Evolutionary conservation across 2,888 invertebrate genomes (phyloP), one percentile per base, ranked within the genome.

Genomic region (Myathropa florea): DNA sequence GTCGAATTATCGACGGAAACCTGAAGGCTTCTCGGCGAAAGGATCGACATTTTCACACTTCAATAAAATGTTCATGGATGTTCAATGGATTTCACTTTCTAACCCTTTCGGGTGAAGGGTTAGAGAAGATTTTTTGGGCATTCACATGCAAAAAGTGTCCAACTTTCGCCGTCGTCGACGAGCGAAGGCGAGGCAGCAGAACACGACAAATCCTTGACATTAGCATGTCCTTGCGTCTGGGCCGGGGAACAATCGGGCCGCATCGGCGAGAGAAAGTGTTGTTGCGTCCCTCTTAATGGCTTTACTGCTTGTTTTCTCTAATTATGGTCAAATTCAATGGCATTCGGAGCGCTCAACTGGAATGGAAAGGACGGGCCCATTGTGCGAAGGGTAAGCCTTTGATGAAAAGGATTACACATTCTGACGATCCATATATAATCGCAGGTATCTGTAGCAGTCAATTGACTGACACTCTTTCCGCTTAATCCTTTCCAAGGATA

Each of bases 301-400:
- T 91, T 91, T 91, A 90, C 89, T 90, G 90, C 90, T 91, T 91
- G 91, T 91, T 91, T 90, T 91, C 89, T 89, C 89, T 91, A 90
- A 91, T 91, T 91, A 91, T 91, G 91, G 91, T 91, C 85, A 90
- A 86, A 85, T 65, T 86, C 80, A 87, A 82, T 87, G 67, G 64
- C 72, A 76, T 89, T 89, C 89, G 89, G 88, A 88, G 46, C 46
- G 46, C 18, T 18, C 73, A 55, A 30, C 24, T 23, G 57, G 18
- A 46, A 46, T 46, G 61, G 61, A 81, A 83, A 60, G 78, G 85
- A 82, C 68, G 78, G 53, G 23, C 14, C 23, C 59, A 7, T 46
- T 23, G 53, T 61, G 6, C n/a, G n/a, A 23, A 30, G 46, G 24
- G 26, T 30, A 81, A 86, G 63, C 78, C 85, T 86, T 86, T 86